phyloP scores from a whole-genome alignment of 2,113 vertebrate genomes.

The Aegotheles bennettii region DNA sequence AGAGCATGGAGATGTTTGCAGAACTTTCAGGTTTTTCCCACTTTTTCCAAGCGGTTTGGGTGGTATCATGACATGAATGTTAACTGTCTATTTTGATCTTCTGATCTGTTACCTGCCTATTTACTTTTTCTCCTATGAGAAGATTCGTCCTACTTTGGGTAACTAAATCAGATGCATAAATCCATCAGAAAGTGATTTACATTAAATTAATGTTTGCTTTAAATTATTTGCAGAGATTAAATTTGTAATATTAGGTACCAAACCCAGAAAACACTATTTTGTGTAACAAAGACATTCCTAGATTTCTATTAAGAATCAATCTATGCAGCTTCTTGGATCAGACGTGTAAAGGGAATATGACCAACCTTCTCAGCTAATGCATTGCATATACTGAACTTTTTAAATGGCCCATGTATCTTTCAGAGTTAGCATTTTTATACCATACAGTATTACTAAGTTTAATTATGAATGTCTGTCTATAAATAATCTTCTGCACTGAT shows the following conservation, averaged over 20 bases:
- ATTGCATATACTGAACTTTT: background rate
- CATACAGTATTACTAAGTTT: background rate
- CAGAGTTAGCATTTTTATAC: background rate
- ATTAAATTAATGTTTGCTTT: background rate
- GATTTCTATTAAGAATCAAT: background rate
- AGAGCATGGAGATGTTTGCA: background rate
- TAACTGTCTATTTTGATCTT: background rate
- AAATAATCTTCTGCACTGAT: background rate
- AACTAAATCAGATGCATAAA: background rate
- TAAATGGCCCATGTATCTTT: background rate
- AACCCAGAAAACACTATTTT: background rate
- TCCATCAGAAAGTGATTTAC: background rate
- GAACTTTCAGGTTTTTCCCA: too few species aligned
- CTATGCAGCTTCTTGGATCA: background rate
- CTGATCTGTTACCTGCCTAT: background rate
- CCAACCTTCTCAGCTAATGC: background rate
- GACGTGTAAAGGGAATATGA: background rate
- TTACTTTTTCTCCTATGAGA: background rate
- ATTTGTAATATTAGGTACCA: background rate
- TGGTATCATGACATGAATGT: background rate
- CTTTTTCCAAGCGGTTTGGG: background rate
- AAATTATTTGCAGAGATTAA: background rate
- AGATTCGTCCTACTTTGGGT: background rate
- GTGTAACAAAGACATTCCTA: background rate
- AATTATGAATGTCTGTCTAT: background rate